Base-by-base conservation (phyloP, 2,113 vertebrate genomes). In the Podilymbus podiceps region DNA sequence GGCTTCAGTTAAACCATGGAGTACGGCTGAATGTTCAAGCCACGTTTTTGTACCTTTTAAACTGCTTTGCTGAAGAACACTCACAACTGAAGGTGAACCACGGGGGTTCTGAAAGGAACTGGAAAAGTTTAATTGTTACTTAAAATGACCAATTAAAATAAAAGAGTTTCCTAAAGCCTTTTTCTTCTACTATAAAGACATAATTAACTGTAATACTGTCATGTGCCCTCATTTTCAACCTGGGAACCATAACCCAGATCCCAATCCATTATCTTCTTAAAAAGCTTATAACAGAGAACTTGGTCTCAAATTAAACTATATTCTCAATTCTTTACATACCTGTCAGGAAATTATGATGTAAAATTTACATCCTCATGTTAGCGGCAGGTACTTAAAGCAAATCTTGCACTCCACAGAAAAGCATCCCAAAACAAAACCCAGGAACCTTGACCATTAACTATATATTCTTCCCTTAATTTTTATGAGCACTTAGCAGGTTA, bases 401-500 rank as follows among this genome's bases (percentile, higher is more conserved):
- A 38, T 14, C 27, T 7, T 19, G 6, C 22, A 22, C 10, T 31
- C 42, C 44, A 3, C 13, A 28, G 46, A 53, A 78, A 40, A 56
- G 7, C n/a, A 77, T 18, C n/a, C 31, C 46, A 46, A 83, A 92
- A 89, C 25, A 90, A 90, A 79, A 21, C 19, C 56, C 44, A 66
- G 35, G 53, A 72, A 60, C 31, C 44, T 1, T n/a, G 25, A 79
- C 47, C 8, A 30, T 15, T 19, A 62, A 52, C 27, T 52, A 27
- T 9, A 55, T 52, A 60, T 53, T 72, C 64, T 86, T 90, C 53
- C 38, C 44, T 50, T 82, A 56, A 66, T 88, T 94, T 92, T 95
- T 86, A 67, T 7, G 53, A 95, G 62, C 90, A 85, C 69, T 97
- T 95, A 96, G 33, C 59, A 93, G 85, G 92, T 92, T 94, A 85